A percentile compares a stretch with the other conserved stretches of the same genome.
Evolutionary conservation across 2,113 vertebrate genomes (phyloP).

Genomic region (Phyllostomus hastatus): DNA sequence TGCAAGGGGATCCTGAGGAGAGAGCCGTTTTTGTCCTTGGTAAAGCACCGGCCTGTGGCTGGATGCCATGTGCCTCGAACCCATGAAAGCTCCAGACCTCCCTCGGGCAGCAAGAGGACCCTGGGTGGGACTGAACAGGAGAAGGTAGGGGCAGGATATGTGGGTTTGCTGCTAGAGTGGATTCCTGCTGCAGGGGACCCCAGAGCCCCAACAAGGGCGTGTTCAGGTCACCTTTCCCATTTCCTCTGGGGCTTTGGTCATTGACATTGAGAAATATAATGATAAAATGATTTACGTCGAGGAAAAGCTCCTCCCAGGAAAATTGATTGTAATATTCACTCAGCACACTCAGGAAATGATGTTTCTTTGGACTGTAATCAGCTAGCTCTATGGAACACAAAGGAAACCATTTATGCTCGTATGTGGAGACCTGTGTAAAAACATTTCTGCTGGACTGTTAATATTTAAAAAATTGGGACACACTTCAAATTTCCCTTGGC

Average conservation of each 20-base stretch:
- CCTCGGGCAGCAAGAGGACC: neutral
- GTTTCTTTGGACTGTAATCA: neutral
- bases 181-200: neutral
- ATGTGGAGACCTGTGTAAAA: neutral
- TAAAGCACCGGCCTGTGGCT: neutral
- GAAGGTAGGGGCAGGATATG: too few relatives aligned
- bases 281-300: neutral
- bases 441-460: neutral
- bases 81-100: neutral
- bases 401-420: neutral
- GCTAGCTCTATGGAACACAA: neutral
- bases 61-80: neutral
- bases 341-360: neutral
- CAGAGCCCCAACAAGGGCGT: neutral
- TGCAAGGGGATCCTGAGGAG: neutral
- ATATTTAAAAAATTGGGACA: neutral
- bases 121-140: neutral
- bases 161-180: neutral
- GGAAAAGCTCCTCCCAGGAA: neutral
- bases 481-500: neutral
- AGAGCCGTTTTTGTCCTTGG: neutral
- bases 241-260: constrained; percentile 1
- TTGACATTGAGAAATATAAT: neutral
- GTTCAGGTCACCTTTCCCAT: neutral
- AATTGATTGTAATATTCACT: neutral